Conservation (phyloP, 1,140 invertebrate species). For the Nomia melanderi region DNA sequence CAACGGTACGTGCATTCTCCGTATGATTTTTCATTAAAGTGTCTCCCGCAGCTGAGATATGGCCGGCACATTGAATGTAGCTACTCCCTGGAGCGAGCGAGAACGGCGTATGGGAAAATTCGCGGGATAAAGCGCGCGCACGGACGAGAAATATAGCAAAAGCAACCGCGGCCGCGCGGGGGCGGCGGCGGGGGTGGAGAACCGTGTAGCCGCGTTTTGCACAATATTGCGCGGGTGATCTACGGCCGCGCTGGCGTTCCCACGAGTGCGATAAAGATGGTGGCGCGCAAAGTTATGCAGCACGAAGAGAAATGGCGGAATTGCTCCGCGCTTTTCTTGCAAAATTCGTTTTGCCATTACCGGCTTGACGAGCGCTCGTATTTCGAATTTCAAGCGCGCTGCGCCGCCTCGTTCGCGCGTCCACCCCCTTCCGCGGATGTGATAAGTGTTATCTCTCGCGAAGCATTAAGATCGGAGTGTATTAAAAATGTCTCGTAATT, state of each 20-base stretch:
- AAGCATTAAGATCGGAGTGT: not conserved
- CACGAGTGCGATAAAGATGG: conserved; percentile 77
- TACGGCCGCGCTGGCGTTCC: conserved; percentile 70
- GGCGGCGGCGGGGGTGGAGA: not conserved
- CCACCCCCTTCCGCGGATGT: not conserved
- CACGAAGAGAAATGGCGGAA: conserved; percentile 68
- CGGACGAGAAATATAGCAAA: conserved; percentile 48
- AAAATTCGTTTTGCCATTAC: conserved; percentile 54
- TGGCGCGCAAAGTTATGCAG: conserved; percentile 66
- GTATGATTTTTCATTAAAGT: conserved; percentile 81
- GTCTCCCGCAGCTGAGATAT: conserved; percentile 78
- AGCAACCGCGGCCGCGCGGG: conserved; percentile 11
- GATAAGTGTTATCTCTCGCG: not conserved
- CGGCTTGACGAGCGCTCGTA: not conserved
- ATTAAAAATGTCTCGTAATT: not conserved
- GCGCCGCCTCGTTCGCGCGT: not conserved
- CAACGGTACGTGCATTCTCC: conserved; percentile 76
- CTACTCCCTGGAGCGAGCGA: conserved; percentile 72
- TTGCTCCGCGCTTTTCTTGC: conserved; percentile 42
- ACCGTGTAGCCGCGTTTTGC: conserved; percentile 68
- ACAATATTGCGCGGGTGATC: conserved; percentile 75
- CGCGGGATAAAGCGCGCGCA: conserved; percentile 27
- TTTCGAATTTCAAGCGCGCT: not conserved
- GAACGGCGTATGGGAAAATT: conserved; percentile 44
- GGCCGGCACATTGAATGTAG: conserved; percentile 79